A percentile compares a stretch with the other conserved stretches of the same genome.
phyloP scores from a whole-genome alignment of 2,888 invertebrate species.

The Drosophila algonquin region DNA sequence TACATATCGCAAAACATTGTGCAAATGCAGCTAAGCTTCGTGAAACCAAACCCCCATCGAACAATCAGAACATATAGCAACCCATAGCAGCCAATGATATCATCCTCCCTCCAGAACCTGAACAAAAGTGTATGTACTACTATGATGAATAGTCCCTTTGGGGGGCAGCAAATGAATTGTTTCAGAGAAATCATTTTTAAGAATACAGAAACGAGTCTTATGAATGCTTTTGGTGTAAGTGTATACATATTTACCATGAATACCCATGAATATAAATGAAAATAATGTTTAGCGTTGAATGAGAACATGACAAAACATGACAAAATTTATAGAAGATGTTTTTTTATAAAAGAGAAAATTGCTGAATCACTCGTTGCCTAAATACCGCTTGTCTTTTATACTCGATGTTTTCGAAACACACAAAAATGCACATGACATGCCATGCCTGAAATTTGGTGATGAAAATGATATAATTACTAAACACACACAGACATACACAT shows the following conservation, averaged over 20 bases:
- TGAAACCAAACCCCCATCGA: conserved; percentile 43
- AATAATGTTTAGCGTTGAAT: conserved; percentile 61
- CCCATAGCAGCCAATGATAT: conserved; percentile 35
- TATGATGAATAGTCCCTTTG: conserved; percentile 5
- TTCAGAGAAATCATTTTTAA: conserved; percentile 47
- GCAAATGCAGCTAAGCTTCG: conserved; percentile 62
- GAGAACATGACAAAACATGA: conserved; percentile 38
- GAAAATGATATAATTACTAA: conserved; percentile 29
- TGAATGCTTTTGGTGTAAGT: conserved; percentile 81
- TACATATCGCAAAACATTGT: conserved; percentile 70
- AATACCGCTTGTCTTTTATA: conserved; percentile 83
- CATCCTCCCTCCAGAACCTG: conserved; percentile 57
- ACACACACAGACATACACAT: conserved; percentile 14
- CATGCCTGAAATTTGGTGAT: conserved; percentile 31
- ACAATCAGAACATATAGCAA: conserved; percentile 19
- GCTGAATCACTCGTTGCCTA: conserved; percentile 83
- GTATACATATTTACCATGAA: conserved; percentile 53
- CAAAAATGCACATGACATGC: conserved; percentile 17
- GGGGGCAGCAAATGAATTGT: conserved; percentile 47
- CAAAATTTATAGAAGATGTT: conserved; percentile 71
- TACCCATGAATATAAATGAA: conserved; percentile 49
- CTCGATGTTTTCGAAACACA: conserved; percentile 79
- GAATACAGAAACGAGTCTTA: conserved; percentile 80
- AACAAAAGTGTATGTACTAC: conserved; percentile 50
- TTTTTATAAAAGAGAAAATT: conserved; percentile 68